Base-by-base conservation (phyloP, 2,113 vertebrate genomes). In the Crotalus helleri region DNA sequence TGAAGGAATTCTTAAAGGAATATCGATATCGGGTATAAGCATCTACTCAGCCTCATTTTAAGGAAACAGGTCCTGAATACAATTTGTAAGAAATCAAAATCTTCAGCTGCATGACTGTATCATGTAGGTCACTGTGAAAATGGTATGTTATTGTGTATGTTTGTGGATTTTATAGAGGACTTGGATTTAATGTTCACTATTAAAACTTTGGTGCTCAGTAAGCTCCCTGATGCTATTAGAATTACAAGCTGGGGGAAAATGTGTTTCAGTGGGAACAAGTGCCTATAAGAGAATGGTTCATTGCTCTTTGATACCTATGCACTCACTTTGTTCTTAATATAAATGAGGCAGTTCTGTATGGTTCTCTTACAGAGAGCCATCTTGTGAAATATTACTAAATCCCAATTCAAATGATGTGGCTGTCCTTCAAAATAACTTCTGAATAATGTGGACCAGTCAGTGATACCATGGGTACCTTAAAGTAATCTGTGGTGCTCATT, bases 1-100 rank as follows among this genome's bases (percentile, higher is more conserved):
- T 99, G 89, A 99, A 99, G 97, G 98, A 98, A 96, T 99, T 99
- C 96, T 98, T 99, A 98, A 98, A 97, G 85, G 99, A 99, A 96
- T 99, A 99, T 95, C 95, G 96, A 91, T 99, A 99, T 97, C 98
- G 98, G 95, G 98, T 99, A 94, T 99, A 99, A 98, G 93, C 95
- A 95, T 96, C 94, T 97, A 94, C 95, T 93, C 95, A 92, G 92
- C 96, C 93, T 96, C 96, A 93, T 95, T 61, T 51, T 46, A 44
- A 51, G 57, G 81, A 61, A 46, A 29, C 24, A 90, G 29, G 95
- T 94, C 96, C 96, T 93, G 69, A 97, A 97, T 94, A 95, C 96
- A 96, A 94, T 96, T 97, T 94, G 95, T 89, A 97, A 92, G 96
- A 88, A 96, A 95, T 96, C 96, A 96, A 96, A 97, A 95, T 95